A percentile compares a stretch with the other conserved stretches of the same genome.
These are phyloP conservation scores for Linnaemya vulpina DNA, from an alignment of 2,888 invertebrate species.

Conservation along the genomic window DNA sequence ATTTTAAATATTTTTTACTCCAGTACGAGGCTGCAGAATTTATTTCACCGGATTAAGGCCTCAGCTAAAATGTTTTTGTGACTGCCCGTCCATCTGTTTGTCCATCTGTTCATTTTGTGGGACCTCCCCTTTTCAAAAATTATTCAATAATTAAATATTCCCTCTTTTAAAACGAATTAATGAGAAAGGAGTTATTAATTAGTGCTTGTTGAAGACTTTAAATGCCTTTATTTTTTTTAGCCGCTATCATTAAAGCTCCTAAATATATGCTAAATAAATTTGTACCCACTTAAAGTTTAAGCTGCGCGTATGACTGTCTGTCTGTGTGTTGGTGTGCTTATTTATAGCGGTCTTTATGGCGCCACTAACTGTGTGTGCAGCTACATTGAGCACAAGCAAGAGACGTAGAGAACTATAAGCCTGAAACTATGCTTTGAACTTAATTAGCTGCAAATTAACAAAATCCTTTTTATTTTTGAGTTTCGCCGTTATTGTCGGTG, in stretches of 20 bases:
- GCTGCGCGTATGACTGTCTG: background rate
- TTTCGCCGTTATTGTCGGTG: slow-evolving; percentile 41
- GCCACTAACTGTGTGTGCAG: slow-evolving; percentile 3
- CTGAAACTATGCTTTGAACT: slow-evolving; percentile 69
- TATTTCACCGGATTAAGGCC: too few species aligned
- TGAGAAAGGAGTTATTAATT: background rate
- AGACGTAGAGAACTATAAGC: slow-evolving; percentile 13
- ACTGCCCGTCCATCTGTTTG: too few species aligned
- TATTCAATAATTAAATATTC: background rate
- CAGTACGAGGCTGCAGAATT: too few species aligned
- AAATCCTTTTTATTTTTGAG: slow-evolving; percentile 40
- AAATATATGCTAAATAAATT: background rate
- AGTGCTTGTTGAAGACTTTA: background rate
- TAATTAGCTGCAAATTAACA: slow-evolving; percentile 73
- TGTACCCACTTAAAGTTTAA: background rate
- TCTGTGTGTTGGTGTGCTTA: slow-evolving; percentile 11
- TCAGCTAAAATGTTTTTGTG: too few species aligned
- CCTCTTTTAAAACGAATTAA: background rate
- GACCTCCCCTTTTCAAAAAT: too few species aligned
- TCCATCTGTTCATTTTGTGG: too few species aligned
- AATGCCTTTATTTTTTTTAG: background rate
- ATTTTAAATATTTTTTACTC: too few species aligned
- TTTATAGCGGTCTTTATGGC: slow-evolving; percentile 26
- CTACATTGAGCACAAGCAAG: background rate
- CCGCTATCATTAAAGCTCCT: slow-evolving; percentile 2